phyloP scores from a whole-genome alignment of 2,797 vertebrate species.

The Anguilla marmorata region DNA sequence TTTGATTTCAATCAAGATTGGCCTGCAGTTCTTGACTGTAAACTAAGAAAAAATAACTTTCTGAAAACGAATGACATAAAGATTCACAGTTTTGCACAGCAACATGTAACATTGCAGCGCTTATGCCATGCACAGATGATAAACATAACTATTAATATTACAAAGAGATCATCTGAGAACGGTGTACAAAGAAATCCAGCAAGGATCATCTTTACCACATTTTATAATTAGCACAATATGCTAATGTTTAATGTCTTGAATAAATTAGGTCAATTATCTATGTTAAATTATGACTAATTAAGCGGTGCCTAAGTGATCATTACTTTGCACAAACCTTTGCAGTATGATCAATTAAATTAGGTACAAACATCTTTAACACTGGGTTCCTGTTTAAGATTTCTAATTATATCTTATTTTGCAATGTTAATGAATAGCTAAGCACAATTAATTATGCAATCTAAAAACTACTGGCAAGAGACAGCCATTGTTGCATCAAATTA shows the following conservation, averaged over 20 bases:
- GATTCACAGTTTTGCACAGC: neutral
- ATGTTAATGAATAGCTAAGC: slow-evolving; percentile 25
- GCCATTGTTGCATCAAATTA: neutral
- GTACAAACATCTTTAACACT: slow-evolving; percentile 15
- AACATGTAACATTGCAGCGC: neutral
- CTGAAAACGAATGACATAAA: neutral
- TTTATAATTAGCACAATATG: slow-evolving; percentile 5
- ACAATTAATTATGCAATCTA: slow-evolving; percentile 26
- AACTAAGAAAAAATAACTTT: neutral
- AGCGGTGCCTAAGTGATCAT: slow-evolving; percentile 23
- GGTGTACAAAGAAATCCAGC: neutral
- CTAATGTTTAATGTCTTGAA: slow-evolving; percentile 27
- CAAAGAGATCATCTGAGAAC: neutral
- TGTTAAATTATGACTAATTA: slow-evolving; percentile 34
- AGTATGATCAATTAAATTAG: slow-evolving; percentile 25
- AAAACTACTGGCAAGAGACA: slow-evolving; percentile 11
- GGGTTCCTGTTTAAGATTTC: slow-evolving; percentile 1
- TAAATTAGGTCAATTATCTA: slow-evolving; percentile 27
- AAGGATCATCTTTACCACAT: slow-evolving; percentile 21
- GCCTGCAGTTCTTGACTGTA: neutral
- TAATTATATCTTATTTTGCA: slow-evolving; percentile 13
- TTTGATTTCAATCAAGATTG: neutral
- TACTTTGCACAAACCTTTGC: slow-evolving; percentile 21
- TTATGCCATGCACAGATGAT: neutral
- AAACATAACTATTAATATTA: slow-evolving; percentile 7